Conservation (phyloP, 2,888 invertebrate species). For the Melangyna quadrimaculata region DNA sequence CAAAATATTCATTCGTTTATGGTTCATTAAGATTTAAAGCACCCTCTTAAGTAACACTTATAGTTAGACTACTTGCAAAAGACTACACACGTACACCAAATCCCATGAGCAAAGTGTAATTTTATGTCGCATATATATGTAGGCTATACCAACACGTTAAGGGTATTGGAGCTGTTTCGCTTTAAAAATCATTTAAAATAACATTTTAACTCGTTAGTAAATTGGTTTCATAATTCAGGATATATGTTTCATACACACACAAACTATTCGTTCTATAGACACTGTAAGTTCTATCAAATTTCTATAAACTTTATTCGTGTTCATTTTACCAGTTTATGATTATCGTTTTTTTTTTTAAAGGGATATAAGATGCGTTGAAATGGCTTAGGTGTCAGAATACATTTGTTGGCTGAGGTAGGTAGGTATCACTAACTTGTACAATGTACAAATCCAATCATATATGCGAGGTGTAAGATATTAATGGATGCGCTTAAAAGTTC, state of each 20-base stretch:
- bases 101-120: constrained; percentile 10
- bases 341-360: constrained; percentile 40
- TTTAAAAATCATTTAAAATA: constrained; percentile 24
- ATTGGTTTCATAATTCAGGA: constrained; percentile 8
- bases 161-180: constrained; percentile 3
- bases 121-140: not conserved
- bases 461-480: constrained; percentile 19
- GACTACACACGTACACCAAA: constrained; percentile 3
- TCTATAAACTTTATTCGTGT: constrained; percentile 62
- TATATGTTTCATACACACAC: not conserved
- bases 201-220: not conserved
- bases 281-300: constrained; percentile 49
- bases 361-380: constrained; percentile 32
- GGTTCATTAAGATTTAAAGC: not conserved
- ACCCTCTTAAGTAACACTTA: constrained; percentile 8
- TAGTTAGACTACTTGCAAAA: not conserved
- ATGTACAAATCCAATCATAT: not conserved
- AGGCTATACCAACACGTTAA: not conserved
- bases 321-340: constrained; percentile 55
- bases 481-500: constrained; percentile 48
- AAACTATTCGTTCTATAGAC: not conserved
- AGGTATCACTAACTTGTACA: not conserved
- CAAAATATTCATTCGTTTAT: not conserved
- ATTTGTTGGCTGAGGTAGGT: constrained; percentile 2
- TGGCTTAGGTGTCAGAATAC: constrained; percentile 24